Conservation (phyloP, 2,113 vertebrate species). For the cat (Felis catus) region F.catus_Fca126_mat1.0 CM031418.1:112336501-112337000, state of each 20-base stretch:
- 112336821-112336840: not conserved
- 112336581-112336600: not conserved
- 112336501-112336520: not conserved
- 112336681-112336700: not conserved
- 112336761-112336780: not conserved
- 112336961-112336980: constrained; percentile 29
- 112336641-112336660: not conserved
- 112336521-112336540: not conserved
- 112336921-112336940: constrained; percentile 40
- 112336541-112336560: not conserved
- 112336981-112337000: constrained; percentile 52
- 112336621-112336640: not conserved
- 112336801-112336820: constrained; percentile 34
- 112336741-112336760: not conserved
- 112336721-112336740: not conserved
- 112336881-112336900: not conserved
- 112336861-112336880: not conserved
- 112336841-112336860: not conserved
- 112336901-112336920: not conserved
- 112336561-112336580: not conserved
- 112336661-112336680: not conserved
- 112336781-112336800: constrained; percentile 44
- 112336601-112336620: not conserved
- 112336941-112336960: constrained; percentile 52
- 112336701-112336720: not conserved